Evolutionary conservation across 2,113 vertebrate genomes (phyloP).

Genomic region (Solea senegalensis): DNA sequence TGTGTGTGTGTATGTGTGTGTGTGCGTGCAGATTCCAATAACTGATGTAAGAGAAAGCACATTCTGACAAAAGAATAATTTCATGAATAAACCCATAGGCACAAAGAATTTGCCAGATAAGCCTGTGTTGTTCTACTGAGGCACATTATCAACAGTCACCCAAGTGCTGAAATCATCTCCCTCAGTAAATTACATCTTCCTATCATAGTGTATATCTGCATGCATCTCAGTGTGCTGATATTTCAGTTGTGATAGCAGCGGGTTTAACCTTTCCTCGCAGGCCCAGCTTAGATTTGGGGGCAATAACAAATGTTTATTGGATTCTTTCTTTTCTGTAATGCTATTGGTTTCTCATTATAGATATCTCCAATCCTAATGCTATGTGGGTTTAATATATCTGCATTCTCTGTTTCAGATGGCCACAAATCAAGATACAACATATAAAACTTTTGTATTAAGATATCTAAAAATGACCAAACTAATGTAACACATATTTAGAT

Average conservation of each 20-base stretch:
- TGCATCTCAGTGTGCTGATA: slow-evolving; percentile 11
- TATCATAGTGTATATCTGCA: slow-evolving; percentile 29
- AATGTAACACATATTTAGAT: too few species aligned
- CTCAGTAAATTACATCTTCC: slow-evolving; percentile 37
- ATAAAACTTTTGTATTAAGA: too few species aligned
- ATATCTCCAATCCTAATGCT: too few species aligned
- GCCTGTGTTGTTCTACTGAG: slow-evolving; percentile 58
- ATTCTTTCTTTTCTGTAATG: too few species aligned
- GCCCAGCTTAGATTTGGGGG: too few species aligned
- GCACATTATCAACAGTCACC: slow-evolving; percentile 39
- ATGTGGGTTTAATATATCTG: too few species aligned
- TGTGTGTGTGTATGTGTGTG: background rate
- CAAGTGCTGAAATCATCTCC: slow-evolving; percentile 27
- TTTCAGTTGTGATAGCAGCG: slow-evolving; percentile 4
- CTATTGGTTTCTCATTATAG: too few species aligned
- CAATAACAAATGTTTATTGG: too few species aligned
- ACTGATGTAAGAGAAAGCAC: slow-evolving; percentile 26
- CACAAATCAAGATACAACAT: too few species aligned
- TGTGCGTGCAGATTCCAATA: slow-evolving; percentile 46
- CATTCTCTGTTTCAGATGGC: too few species aligned
- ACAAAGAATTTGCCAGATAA: slow-evolving; percentile 55
- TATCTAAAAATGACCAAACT: too few species aligned
- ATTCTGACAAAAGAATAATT: slow-evolving; percentile 30
- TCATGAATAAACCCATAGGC: slow-evolving; percentile 37
- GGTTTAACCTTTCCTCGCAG: background rate